Percentiles rank a stretch among this genome's conserved stretches.
Evolutionary conservation across 2,888 invertebrate species (phyloP).

Genomic region (Panorpa germanica): DNA sequence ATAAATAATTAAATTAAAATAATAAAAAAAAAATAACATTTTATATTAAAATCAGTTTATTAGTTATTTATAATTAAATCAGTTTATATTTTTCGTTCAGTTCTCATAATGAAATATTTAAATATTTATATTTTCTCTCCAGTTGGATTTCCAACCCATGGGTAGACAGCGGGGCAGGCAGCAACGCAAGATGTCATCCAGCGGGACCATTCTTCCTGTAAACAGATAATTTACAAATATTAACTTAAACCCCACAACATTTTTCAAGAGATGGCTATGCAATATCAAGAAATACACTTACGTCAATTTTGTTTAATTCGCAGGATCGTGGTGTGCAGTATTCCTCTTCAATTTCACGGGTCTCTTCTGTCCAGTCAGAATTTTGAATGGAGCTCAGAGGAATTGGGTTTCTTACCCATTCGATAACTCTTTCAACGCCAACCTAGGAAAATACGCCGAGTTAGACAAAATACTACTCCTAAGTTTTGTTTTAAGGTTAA

Average conservation of each 20-base stretch:
- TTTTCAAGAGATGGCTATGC: conserved; percentile 6
- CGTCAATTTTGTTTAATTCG: conserved; percentile 13
- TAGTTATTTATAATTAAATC: too few relatives aligned
- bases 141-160: conserved; percentile 35
- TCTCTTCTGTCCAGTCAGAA: conserved; percentile 16
- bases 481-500: neutral
- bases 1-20: too few relatives aligned
- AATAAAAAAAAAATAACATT: too few relatives aligned
- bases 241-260: too few relatives aligned
- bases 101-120: too few relatives aligned
- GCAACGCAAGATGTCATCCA: conserved; percentile 28
- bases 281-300: conserved; percentile 2
- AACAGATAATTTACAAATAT: too few relatives aligned
- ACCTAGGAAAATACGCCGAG: too few relatives aligned
- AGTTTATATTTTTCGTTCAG: too few relatives aligned
- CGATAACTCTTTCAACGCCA: conserved; percentile 26
- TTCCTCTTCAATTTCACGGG: conserved; percentile 12
- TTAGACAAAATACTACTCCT: too few relatives aligned
- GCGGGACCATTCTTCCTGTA: conserved; percentile 20
- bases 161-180: conserved; percentile 29
- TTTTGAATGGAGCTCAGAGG: conserved; percentile 21
- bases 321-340: conserved; percentile 14
- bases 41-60: too few relatives aligned
- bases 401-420: conserved; percentile 35
- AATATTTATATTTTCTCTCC: conserved; percentile 18